Conservation (phyloP, 2,113 vertebrate species). For the Danionella cerebrum region DNA sequence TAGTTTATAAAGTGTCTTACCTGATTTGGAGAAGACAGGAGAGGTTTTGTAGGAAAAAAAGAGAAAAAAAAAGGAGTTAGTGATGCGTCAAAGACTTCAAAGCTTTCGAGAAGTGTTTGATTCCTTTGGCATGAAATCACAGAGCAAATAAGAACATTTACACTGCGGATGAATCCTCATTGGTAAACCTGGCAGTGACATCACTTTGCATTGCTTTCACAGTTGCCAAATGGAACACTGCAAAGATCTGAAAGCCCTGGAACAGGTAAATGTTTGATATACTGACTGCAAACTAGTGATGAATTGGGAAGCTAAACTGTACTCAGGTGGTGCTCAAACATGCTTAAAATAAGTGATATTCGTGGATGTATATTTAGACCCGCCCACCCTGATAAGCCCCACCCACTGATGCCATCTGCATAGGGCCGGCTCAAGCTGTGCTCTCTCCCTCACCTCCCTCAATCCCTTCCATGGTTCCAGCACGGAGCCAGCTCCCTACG, state of each 20-base stretch:
- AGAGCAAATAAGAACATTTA: slow-evolving; percentile 26
- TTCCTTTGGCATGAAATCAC: slow-evolving; percentile 27
- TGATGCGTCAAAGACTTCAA: slow-evolving; percentile 2
- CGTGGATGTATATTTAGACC: slow-evolving; percentile 52
- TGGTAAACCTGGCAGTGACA: slow-evolving; percentile 24
- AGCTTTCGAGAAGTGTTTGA: background rate
- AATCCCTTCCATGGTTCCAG: slow-evolving; percentile 42
- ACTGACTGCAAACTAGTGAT: slow-evolving; percentile 8
- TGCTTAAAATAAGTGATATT: slow-evolving; percentile 67
- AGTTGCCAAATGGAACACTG: slow-evolving; percentile 15
- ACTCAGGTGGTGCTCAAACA: too few species aligned
- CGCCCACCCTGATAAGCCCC: slow-evolving; percentile 32
- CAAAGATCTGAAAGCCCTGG: slow-evolving; percentile 20
- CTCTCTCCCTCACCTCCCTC: slow-evolving; percentile 49
- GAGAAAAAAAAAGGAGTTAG: slow-evolving; percentile 8
- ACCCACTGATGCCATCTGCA: slow-evolving; percentile 59
- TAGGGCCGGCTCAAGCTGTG: slow-evolving; percentile 59
- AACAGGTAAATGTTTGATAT: slow-evolving; percentile 34
- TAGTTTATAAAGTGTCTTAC: slow-evolving; percentile 19
- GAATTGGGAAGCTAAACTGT: too few species aligned
- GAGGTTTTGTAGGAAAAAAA: background rate
- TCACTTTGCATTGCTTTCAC: slow-evolving; percentile 18
- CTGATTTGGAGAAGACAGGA: slow-evolving; percentile 5
- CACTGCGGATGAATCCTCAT: slow-evolving; percentile 20
- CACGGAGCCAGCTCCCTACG: slow-evolving; percentile 50